A percentile compares a stretch with the other conserved stretches of the same genome.
These are phyloP conservation scores for Zootoca vivipara DNA, from an alignment of 2,113 vertebrate genomes.

Conservation along the genomic window DNA sequence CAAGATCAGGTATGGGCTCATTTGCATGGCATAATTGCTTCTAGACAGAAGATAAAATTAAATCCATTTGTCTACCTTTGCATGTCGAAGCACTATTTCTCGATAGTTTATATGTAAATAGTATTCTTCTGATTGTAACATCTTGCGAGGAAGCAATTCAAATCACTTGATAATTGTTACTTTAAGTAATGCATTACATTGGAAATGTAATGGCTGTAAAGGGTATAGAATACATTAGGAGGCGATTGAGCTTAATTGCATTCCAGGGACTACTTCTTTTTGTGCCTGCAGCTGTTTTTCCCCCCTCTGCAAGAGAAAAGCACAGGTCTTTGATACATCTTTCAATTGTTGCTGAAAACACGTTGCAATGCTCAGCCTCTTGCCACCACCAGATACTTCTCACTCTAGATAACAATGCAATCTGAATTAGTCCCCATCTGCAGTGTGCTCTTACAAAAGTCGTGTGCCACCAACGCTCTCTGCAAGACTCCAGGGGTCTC, in stretches of 20 bases:
- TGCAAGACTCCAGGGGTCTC: too few species aligned
- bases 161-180: constrained; percentile 64
- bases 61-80: constrained; percentile 40
- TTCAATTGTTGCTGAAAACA: constrained; percentile 53
- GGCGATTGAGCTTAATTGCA: constrained; percentile 63
- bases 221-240: constrained; percentile 58
- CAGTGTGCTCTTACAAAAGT: not conserved
- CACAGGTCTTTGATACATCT: constrained; percentile 43
- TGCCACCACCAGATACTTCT: constrained; percentile 42
- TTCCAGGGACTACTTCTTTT: constrained; percentile 56
- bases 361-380: constrained; percentile 16
- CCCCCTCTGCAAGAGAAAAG: constrained; percentile 28
- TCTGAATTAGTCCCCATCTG: constrained; percentile 16
- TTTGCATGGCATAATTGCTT: constrained; percentile 36
- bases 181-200: constrained; percentile 60
- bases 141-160: constrained; percentile 50
- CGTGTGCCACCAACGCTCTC: too few species aligned
- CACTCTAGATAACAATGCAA: constrained; percentile 44
- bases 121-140: constrained; percentile 41
- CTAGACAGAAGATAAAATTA: constrained; percentile 28
- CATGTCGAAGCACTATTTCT: constrained; percentile 6
- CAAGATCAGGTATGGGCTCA: constrained; percentile 13
- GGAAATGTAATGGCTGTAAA: constrained; percentile 58
- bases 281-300: constrained; percentile 44
- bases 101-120: constrained; percentile 54